Evolutionary conservation across 2,797 vertebrate species (phyloP), one percentile per base, ranked within the genome.

Genomic region (Rousettus madagascariensis): DNA sequence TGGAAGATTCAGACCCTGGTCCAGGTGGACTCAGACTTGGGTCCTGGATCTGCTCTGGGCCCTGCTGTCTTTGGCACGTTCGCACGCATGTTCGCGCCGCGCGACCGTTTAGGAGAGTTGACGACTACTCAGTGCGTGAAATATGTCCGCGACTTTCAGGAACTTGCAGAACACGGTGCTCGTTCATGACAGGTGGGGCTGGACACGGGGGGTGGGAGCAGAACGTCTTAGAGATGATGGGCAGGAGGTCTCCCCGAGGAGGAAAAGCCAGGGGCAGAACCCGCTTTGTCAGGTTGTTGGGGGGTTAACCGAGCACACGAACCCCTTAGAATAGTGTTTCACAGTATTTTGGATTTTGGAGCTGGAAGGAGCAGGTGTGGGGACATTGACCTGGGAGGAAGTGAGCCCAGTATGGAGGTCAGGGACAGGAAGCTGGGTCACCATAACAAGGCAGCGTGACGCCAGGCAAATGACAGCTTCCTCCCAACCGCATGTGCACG

Each of bases 161-260:
- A 61, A 43, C 36, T 41, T 46, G 5, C 3, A 30, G 9, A 7
- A 33, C 24, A 19, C 0, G 10, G 24, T 4, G 11, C 3, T 15
- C 0, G 5, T 8, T 36, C 3, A 10, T 3, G 59, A 6, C 3
- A 2, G 8, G n/a, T 8, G 6, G 26, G 30, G 41, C 12, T 20
- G 20, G 30, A 28, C 2, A 16, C 0, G 3, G 0, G 1, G 2
- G 22, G 4, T 0, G 4, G 41, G 6, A 3, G 5, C 1, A 5
- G n/a, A 66, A n/a, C 3, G 12, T 30, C 5, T 12, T 19, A 9
- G 43, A 46, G 59, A 74, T 8, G 5, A 5, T 5, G 3, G 38
- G 5, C 43, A 36, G 69, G 30, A 5, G 7, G 1, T 11, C 6
- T 53, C 43, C 68, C 15, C 0, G 0, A 41, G 2, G 19, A 80